These are phyloP conservation scores for Caiman crocodilus DNA, from an alignment of 2,797 vertebrate genomes.

Conservation along the genomic window DNA sequence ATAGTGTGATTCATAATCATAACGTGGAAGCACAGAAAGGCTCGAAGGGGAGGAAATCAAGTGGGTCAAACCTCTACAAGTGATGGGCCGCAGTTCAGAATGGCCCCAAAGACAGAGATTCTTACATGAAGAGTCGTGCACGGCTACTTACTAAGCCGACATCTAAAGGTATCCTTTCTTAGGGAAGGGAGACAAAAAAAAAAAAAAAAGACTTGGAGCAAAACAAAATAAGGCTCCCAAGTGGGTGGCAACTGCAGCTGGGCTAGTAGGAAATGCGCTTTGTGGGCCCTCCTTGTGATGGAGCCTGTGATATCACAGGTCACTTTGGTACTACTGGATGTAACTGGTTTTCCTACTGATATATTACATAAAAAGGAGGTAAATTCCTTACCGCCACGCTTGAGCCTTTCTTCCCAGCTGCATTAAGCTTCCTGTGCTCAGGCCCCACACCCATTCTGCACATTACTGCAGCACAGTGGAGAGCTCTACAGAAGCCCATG, in stretches of 20 bases:
- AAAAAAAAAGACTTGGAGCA: fast-evolving
- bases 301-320: neutral
- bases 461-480: neutral
- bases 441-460: neutral
- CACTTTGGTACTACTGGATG: neutral
- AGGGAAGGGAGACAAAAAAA: neutral
- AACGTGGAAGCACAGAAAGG: neutral
- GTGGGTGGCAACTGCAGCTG: neutral
- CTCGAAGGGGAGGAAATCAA: fast-evolving
- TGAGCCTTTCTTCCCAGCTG: too few species aligned
- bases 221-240: too few species aligned
- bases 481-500: too few species aligned
- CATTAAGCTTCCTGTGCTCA: neutral
- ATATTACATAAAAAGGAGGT: neutral
- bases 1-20: too few species aligned
- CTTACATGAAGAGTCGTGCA: too few species aligned
- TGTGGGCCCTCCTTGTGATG: neutral
- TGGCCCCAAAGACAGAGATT: neutral
- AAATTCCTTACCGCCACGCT: neutral
- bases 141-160: neutral
- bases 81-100: fast-evolving
- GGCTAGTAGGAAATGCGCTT: neutral
- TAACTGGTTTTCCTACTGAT: neutral
- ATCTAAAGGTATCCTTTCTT: fast-evolving
- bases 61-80: fast-evolving